A percentile compares a stretch with the other conserved stretches of the same genome.
These are phyloP conservation scores for Acinonyx jubatus DNA, from an alignment of 2,113 vertebrate genomes.

Conservation along the genomic window DNA sequence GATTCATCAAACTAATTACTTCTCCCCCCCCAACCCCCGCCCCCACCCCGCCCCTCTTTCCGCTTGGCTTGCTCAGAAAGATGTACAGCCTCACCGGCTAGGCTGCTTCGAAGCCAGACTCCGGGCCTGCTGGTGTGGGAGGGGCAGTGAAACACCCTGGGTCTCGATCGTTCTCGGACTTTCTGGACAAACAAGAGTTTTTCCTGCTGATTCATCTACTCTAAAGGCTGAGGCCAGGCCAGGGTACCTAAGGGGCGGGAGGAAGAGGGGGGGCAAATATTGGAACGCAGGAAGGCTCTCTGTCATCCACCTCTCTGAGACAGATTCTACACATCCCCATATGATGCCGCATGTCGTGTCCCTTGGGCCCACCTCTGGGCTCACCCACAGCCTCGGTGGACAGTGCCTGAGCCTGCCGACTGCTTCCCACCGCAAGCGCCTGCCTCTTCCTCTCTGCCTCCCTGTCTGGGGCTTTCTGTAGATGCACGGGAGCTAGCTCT, in stretches of 20 bases:
- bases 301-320: background rate
- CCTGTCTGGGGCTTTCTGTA: background rate
- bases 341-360: too few species aligned
- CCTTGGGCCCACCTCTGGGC: background rate
- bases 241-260: background rate
- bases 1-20: constrained; percentile 81
- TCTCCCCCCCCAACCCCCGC: constrained; percentile 14
- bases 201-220: constrained; percentile 71
- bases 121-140: background rate
- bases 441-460: background rate
- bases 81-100: constrained; percentile 16
- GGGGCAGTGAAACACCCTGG: background rate
- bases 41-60: constrained; percentile 51
- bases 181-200: constrained; percentile 51
- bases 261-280: background rate
- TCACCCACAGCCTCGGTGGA: rapidly evolving
- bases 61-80: constrained; percentile 55
- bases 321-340: background rate
- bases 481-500: background rate
- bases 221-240: background rate
- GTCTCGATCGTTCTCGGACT: constrained; percentile 46
- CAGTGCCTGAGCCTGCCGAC: background rate
- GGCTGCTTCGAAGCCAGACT: constrained; percentile 28
- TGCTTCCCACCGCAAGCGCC: background rate
- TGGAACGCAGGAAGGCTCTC: background rate